These are phyloP conservation scores for Cygnus buccinator DNA, from an alignment of 2,113 vertebrate species.

Conservation along the genomic window DNA sequence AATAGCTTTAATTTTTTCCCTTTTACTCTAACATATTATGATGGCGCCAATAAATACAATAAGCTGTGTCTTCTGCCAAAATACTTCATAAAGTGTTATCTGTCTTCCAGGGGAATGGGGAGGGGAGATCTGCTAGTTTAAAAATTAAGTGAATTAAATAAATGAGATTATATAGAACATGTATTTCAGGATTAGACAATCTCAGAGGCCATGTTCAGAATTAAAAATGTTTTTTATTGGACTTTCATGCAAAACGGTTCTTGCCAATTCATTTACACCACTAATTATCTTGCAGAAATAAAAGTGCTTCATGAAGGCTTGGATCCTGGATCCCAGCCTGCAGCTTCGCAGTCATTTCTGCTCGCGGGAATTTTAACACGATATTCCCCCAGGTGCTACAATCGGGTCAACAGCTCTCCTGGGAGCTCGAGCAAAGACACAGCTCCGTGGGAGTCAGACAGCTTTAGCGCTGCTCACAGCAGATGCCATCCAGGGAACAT, in stretches of 20 bases:
- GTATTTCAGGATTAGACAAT: not conserved
- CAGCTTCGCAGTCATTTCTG: not conserved
- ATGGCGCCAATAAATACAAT: slow-evolving; percentile 45
- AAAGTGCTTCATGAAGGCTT: not conserved
- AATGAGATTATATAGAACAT: not conserved
- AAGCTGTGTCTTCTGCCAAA: slow-evolving; percentile 42
- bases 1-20: slow-evolving; percentile 25
- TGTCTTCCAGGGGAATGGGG: not conserved
- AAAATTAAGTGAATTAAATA: not conserved
- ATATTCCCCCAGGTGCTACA: not conserved
- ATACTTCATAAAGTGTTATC: not conserved
- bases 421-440: fast-evolving
- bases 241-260: not conserved
- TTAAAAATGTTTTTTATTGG: not conserved
- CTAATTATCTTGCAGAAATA: not conserved
- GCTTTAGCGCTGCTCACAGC: not conserved
- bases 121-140: not conserved
- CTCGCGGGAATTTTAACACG: not conserved
- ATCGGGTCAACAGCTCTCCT: not conserved
- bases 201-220: not conserved
- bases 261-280: not conserved
- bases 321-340: not conserved
- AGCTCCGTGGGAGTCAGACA: not conserved
- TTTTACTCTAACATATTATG: slow-evolving; percentile 35
- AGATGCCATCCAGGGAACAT: not conserved